Evolutionary conservation across 1,140 invertebrate species (phyloP).

Genomic region (Gyrodactylus bullatarudis): DNA sequence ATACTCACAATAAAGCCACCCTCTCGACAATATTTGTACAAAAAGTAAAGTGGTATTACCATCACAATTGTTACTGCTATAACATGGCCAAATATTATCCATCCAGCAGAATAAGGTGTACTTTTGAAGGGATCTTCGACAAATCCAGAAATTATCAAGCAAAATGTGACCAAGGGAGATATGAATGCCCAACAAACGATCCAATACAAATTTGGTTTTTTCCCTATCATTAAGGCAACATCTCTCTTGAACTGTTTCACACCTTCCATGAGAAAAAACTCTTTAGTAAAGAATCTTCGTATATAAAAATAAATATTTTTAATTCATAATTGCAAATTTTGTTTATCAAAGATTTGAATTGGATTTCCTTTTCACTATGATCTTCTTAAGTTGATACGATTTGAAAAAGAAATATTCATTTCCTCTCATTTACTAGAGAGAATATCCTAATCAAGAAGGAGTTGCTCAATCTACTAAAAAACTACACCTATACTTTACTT

Average conservation of each 20-base stretch:
- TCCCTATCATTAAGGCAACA: constrained; percentile 5
- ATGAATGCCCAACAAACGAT: not conserved
- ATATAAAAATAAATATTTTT: too few relatives aligned
- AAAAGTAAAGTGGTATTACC: constrained; percentile 27
- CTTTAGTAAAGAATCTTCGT: too few relatives aligned
- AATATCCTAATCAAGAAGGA: too few relatives aligned
- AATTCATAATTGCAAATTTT: too few relatives aligned
- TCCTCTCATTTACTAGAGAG: too few relatives aligned
- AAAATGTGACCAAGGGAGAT: not conserved
- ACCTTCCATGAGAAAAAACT: too few relatives aligned
- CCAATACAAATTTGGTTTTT: constrained; percentile 6
- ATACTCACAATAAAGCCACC: constrained; percentile 14
- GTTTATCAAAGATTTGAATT: too few relatives aligned
- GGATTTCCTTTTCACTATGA: too few relatives aligned
- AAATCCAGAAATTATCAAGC: constrained; percentile 1
- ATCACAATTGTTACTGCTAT: constrained; percentile 28
- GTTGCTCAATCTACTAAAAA: too few relatives aligned
- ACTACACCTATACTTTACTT: too few relatives aligned
- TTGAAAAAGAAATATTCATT: too few relatives aligned
- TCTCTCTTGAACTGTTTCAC: constrained; percentile 4
- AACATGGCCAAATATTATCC: constrained; percentile 16
- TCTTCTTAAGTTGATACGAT: too few relatives aligned
- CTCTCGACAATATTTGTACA: constrained; percentile 13
- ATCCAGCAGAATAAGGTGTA: not conserved
- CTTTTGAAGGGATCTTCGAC: not conserved